phyloP scores from a whole-genome alignment of 2,888 invertebrate species.

The Rhynchonema sp. region DNA sequence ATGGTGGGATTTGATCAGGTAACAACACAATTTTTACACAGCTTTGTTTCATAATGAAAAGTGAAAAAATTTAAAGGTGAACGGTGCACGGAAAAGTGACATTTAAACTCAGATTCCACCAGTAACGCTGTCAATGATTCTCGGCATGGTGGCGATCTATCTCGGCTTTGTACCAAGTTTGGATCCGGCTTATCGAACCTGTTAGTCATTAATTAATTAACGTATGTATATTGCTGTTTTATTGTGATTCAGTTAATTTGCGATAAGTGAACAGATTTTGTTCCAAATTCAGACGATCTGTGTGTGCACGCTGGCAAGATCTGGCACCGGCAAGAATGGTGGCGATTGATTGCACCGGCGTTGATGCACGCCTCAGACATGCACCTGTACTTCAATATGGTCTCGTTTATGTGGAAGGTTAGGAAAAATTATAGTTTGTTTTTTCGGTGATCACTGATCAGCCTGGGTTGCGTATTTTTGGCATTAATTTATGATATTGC shows the following conservation, averaged over 20 bases:
- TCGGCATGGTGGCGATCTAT: conserved; percentile 36
- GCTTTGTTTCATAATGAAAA: not conserved
- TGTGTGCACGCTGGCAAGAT: conserved; percentile 21
- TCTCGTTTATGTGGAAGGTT: conserved; percentile 41
- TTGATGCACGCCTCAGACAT: conserved; percentile 44
- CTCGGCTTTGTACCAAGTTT: conserved; percentile 31
- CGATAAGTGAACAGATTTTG: not conserved
- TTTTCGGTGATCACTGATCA: no score
- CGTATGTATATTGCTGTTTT: no score
- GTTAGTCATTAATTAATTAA: not conserved
- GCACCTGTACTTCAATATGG: conserved; percentile 48
- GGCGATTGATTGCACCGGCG: conserved; percentile 36
- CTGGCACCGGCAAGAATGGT: conserved; percentile 33
- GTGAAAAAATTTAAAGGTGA: not conserved
- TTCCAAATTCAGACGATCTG: not conserved
- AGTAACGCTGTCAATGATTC: conserved; percentile 35
- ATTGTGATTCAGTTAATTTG: not conserved
- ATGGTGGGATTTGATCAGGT: no score
- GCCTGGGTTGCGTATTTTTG: no score
- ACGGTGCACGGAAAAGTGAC: not conserved
- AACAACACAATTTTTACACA: no score
- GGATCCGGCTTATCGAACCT: not conserved
- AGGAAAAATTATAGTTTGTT: no score
- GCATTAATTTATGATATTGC: no score
- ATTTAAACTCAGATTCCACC: conserved; percentile 34